Percentiles rank a stretch among this genome's conserved stretches.
phyloP scores from a whole-genome alignment of 2,797 vertebrate species.

The Lateolabrax maculatus region DNA sequence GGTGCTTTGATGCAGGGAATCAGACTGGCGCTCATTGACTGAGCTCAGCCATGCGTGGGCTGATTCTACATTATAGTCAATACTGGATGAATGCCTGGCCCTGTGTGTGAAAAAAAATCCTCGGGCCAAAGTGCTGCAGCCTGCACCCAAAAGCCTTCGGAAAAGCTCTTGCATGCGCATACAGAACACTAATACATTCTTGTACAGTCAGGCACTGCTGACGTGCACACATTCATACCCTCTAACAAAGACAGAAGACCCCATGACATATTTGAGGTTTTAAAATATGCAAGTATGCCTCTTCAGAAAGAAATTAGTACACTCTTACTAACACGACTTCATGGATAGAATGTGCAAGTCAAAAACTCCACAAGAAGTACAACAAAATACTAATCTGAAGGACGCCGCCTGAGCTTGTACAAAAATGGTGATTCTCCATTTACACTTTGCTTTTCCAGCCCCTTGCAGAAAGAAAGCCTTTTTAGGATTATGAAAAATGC shows the following conservation, averaged over 20 bases:
- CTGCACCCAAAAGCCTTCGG: conserved; percentile 55
- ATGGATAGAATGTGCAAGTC: neutral
- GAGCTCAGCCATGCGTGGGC: conserved; percentile 70
- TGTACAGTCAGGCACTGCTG: neutral
- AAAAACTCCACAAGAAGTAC: conserved; percentile 2
- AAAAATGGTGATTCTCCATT: conserved; percentile 15
- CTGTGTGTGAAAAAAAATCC: conserved; percentile 61
- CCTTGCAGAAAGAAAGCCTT: conserved; percentile 20
- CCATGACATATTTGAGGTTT: conserved; percentile 31
- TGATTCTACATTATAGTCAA: conserved; percentile 73
- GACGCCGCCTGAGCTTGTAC: neutral
- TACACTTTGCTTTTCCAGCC: conserved; percentile 18
- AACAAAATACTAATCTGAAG: neutral
- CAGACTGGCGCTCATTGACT: conserved; percentile 72
- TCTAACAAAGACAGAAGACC: conserved; percentile 20
- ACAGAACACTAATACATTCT: neutral
- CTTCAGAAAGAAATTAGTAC: conserved; percentile 2
- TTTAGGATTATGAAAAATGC: conserved; percentile 32
- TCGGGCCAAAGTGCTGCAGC: conserved; percentile 61
- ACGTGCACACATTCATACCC: conserved; percentile 11
- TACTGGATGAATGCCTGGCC: conserved; percentile 71
- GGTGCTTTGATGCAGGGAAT: conserved; percentile 55
- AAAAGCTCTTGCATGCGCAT: conserved; percentile 40
- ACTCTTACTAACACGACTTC: neutral
- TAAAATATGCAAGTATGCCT: conserved; percentile 30